These are phyloP conservation scores for Drosophila ohnishii DNA, from an alignment of 1,140 invertebrate species.

Conservation along the genomic window DNA sequence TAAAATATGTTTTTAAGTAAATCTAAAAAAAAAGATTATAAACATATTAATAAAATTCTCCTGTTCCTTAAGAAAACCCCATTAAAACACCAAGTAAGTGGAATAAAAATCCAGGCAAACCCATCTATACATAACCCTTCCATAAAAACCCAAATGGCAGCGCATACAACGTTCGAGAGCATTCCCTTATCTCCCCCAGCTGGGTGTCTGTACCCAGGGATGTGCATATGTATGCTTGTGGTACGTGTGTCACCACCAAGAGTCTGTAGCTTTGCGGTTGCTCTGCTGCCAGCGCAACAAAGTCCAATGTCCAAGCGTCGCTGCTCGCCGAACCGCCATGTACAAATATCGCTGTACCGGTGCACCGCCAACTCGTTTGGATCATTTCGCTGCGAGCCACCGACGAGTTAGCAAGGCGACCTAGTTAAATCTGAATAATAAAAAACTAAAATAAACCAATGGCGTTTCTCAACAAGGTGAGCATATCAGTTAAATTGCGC, in stretches of 20 bases:
- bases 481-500: slow-evolving; percentile 13
- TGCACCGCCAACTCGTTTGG: slow-evolving; percentile 47
- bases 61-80: neutral
- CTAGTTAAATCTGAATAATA: slow-evolving; percentile 41
- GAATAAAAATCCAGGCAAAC: neutral
- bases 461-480: slow-evolving; percentile 80
- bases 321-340: slow-evolving; percentile 5
- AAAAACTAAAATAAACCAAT: slow-evolving; percentile 39
- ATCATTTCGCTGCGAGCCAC: slow-evolving; percentile 53
- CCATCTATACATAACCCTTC: neutral
- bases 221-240: slow-evolving; percentile 7
- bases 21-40: neutral
- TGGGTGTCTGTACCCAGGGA: neutral
- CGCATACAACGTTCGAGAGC: slow-evolving; percentile 15
- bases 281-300: slow-evolving; percentile 26
- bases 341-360: slow-evolving; percentile 27
- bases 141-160: neutral
- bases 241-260: slow-evolving; percentile 27
- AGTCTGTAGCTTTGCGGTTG: slow-evolving; percentile 32
- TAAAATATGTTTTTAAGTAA: too few species aligned
- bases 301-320: slow-evolving; percentile 63
- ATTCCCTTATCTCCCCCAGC: slow-evolving; percentile 17
- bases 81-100: neutral
- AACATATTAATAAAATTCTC: neutral
- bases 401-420: slow-evolving; percentile 56